Evolutionary conservation across 2,888 invertebrate genomes (phyloP).

Genomic region (Coecobrya sp.): DNA sequence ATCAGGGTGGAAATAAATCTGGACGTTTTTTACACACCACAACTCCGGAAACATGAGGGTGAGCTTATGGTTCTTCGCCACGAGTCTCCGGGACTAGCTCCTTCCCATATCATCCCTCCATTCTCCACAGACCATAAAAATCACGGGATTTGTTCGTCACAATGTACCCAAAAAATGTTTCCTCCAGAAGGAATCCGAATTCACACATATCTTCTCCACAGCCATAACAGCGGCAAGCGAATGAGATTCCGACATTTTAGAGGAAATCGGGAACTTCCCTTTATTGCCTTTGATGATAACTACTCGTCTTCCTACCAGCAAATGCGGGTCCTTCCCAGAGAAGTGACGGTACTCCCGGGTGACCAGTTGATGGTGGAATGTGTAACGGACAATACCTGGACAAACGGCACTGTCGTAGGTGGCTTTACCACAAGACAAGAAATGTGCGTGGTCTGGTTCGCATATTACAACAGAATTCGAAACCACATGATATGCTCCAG

Average conservation of each 20-base stretch:
- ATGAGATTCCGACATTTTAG: constrained; percentile 2
- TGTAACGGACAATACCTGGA: not conserved
- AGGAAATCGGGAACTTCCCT: constrained; percentile 1
- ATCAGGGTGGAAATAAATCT: not conserved
- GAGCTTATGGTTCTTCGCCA: not conserved
- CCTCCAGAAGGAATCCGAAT: not conserved
- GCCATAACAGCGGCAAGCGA: not conserved
- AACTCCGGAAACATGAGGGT: constrained; percentile 47
- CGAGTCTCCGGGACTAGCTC: not conserved
- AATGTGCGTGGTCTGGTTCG: constrained; percentile 21
- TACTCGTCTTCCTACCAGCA: not conserved
- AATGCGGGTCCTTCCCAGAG: not conserved
- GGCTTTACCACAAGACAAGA: constrained; percentile 88
- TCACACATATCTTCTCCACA: not conserved
- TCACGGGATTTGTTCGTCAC: not conserved
- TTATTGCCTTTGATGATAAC: not conserved
- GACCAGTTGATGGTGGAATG: not conserved
- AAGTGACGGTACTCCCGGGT: not conserved
- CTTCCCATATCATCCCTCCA: not conserved
- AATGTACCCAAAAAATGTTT: not conserved
- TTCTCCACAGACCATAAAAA: not conserved
- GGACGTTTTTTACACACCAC: constrained; percentile 57
- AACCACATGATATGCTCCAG: constrained; percentile 27
- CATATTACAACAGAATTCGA: not conserved
- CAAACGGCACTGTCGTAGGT: not conserved